Evolutionary conservation across 92 coral and sea anemone species (phyloP), one percentile per base, ranked within the genome.

Genomic region (Virgularia gustaviana): DNA sequence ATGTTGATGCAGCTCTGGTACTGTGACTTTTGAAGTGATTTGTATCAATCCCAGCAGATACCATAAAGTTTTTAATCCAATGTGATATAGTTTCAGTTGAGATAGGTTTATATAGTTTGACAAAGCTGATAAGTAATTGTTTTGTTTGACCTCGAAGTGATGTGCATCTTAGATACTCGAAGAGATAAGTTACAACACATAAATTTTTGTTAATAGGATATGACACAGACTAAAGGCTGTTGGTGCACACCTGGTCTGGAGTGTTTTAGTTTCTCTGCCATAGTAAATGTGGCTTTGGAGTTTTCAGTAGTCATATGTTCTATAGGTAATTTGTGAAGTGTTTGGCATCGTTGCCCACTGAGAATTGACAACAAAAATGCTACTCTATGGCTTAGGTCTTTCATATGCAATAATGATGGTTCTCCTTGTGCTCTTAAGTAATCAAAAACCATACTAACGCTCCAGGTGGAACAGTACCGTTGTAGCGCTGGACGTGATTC

Each of bases 401-500:
- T 57, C 36, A 57, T 7, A 4, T 34, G 31, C n/a, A 57, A 37
- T 33, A 57, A 57, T 16, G 16, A 2, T 37, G 31, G 20, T 2
- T 34, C 9, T 33, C 31, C 13, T 22, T 57, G 64, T 33, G 25
- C 31, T 15, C 64, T 57, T 25, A 57, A 25, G 31, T 57, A 57
- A 57, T 28, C 2, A 15, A 57, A 57, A 6, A 30, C 36, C 25
- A 57, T n/a, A 57, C 31, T 57, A 28, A 57, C 36, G 31, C 31
- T 15, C 64, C 64, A 57, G 32, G 64, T 57, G 9, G 37, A 57
- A 57, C 64, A 25, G 31, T 57, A 57, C 31, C 64, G 25, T 22
- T 34, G 64, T 57, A 57, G 31, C 3, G 64, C 33, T 1, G 64
- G 64, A 16, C 64, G 37, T 57, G 27, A 25, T n/a, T 57, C 64